Percentiles rank a stretch among this genome's conserved stretches.
These are phyloP conservation scores for Noctua fimbriata DNA, from an alignment of 2,888 invertebrate genomes.

Conservation along the genomic window DNA sequence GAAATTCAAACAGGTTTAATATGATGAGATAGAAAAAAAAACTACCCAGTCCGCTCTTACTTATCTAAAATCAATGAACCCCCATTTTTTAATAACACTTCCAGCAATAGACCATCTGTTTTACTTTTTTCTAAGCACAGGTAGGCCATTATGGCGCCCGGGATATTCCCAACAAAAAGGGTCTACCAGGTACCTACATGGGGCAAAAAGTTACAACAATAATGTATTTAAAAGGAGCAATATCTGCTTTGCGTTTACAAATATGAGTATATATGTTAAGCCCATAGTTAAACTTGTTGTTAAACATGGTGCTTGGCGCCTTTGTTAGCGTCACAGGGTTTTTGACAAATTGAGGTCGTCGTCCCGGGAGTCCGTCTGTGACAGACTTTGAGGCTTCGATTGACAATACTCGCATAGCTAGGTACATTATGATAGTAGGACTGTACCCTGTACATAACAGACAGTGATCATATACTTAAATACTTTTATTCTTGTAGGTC, in stretches of 20 bases:
- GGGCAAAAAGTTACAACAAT: conserved; percentile 9
- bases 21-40: not conserved
- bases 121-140: conserved; percentile 59
- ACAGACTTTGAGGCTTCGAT: not conserved
- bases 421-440: too few species aligned
- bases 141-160: conserved; percentile 69
- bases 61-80: conserved; percentile 21
- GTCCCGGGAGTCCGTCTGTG: not conserved
- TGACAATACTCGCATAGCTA: too few species aligned
- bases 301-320: conserved; percentile 4
- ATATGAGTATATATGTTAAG: conserved; percentile 37
- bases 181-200: conserved; percentile 72
- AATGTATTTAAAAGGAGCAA: conserved; percentile 20
- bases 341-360: conserved; percentile 50
- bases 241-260: conserved; percentile 19
- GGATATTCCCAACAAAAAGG: conserved; percentile 76
- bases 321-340: conserved; percentile 11
- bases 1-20: not conserved
- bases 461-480: too few species aligned
- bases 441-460: too few species aligned
- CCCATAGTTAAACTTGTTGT: conserved; percentile 13
- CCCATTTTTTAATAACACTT: conserved; percentile 32
- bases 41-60: not conserved
- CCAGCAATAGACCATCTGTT: conserved; percentile 45
- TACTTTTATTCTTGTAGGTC: too few species aligned